phyloP scores from a whole-genome alignment of 2,797 vertebrate genomes.

The Syngnathus acus region DNA sequence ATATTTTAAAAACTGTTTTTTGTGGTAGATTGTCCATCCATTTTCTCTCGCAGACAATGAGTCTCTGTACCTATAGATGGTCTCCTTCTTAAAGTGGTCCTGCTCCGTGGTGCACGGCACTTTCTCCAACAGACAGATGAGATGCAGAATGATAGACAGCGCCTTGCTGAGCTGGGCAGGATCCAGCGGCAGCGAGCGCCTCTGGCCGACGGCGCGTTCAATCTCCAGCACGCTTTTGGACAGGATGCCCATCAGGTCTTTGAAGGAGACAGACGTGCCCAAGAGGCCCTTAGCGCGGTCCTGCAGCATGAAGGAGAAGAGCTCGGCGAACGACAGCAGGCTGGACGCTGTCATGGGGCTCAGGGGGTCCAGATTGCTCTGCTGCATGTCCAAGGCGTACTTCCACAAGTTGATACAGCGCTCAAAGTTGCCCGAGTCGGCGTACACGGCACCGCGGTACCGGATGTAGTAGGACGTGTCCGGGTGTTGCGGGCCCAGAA shows the following conservation, averaged over 20 bases:
- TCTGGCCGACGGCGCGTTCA: slow-evolving; percentile 86
- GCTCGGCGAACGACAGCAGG: slow-evolving; percentile 92
- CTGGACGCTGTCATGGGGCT: slow-evolving; percentile 98
- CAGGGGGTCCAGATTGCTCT: slow-evolving; percentile 90
- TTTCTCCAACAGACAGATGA: slow-evolving; percentile 95
- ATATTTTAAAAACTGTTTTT: too few species aligned
- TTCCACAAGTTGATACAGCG: slow-evolving; percentile 98
- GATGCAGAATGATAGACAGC: slow-evolving; percentile 95
- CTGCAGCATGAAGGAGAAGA: slow-evolving; percentile 99
- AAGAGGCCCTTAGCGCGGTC: slow-evolving; percentile 93
- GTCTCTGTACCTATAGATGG: slow-evolving; percentile 76
- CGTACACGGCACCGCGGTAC: slow-evolving; percentile 93
- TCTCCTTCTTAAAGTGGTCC: slow-evolving; percentile 97
- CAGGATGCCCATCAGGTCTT: slow-evolving; percentile 95
- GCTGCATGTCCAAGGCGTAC: slow-evolving; percentile 98
- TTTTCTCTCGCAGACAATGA: too few species aligned
- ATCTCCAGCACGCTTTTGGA: slow-evolving; percentile 97
- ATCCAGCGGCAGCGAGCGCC: slow-evolving; percentile 78
- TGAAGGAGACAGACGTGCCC: slow-evolving; percentile 91
- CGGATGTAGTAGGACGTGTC: slow-evolving; percentile 99
- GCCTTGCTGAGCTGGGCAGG: slow-evolving; percentile 93
- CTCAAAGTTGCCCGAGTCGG: slow-evolving; percentile 97
- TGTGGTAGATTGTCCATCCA: too few species aligned
- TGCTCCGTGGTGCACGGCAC: slow-evolving; percentile 88
- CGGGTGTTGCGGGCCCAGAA: slow-evolving; percentile 94